Evolutionary conservation across 2,113 vertebrate species (phyloP).

Genomic region (Hippocampus guttulatus): DNA sequence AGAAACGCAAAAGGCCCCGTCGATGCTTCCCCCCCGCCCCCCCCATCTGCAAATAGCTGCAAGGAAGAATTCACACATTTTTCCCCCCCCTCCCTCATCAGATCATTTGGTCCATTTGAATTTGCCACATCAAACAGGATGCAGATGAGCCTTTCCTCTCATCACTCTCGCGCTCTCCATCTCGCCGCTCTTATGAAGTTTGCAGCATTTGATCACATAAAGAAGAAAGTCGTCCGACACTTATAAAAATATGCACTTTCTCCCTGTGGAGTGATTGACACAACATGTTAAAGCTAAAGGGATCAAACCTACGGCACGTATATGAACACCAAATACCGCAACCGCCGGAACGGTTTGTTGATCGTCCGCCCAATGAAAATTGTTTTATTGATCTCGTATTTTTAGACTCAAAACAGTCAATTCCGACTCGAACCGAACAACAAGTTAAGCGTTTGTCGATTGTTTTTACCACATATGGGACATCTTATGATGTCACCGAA

Average conservation of each 20-base stretch:
- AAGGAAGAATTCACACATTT: conserved; percentile 61
- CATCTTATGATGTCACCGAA: neutral
- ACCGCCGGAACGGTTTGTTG: neutral
- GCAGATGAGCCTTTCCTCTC: conserved; percentile 63
- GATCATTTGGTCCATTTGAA: conserved; percentile 73
- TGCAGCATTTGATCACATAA: conserved; percentile 69
- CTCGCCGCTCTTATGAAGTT: conserved; percentile 55
- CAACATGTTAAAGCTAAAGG: conserved; percentile 51
- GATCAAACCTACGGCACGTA: conserved; percentile 41
- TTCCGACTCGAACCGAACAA: no score
- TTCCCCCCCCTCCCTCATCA: conserved; percentile 43
- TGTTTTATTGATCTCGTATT: neutral
- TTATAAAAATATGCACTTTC: conserved; percentile 40
- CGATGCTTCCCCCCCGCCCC: neutral
- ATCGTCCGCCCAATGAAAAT: no score
- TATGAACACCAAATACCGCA: neutral
- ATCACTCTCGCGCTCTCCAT: conserved; percentile 45
- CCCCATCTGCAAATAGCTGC: conserved; percentile 59
- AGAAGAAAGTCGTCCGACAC: conserved; percentile 54
- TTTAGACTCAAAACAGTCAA: neutral
- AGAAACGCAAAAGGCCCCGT: conserved; percentile 33
- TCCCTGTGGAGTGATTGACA: conserved; percentile 54
- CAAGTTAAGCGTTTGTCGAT: no score
- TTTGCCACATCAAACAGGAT: conserved; percentile 64
- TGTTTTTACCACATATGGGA: no score